phyloP scores from a whole-genome alignment of 2,113 vertebrate species.

The Chamaea fasciata region DNA sequence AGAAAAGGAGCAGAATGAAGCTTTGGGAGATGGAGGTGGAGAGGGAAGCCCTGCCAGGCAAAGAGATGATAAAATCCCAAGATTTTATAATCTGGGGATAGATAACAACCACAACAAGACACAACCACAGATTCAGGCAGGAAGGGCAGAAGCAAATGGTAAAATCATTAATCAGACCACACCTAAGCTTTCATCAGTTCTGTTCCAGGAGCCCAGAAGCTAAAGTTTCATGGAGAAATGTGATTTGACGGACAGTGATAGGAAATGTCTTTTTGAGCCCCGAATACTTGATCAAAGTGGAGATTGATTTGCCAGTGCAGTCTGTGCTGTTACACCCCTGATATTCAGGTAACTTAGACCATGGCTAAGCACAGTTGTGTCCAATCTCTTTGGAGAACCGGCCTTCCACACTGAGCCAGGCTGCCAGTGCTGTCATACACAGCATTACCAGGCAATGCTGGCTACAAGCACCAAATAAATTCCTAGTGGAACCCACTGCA shows the following conservation, averaged over 20 bases:
- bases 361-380: neutral
- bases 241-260: neutral
- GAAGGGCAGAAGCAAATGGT: neutral
- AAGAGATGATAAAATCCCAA: neutral
- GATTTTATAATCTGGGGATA: neutral
- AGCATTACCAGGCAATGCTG: neutral
- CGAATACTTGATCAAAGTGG: neutral
- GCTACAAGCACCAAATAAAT: too few relatives aligned
- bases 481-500: neutral
- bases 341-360: neutral
- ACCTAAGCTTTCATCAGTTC: neutral
- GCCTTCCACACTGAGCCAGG: accelerated
- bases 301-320: neutral
- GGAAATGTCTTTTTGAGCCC: neutral
- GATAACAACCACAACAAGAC: neutral
- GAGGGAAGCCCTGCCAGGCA: neutral
- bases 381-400: neutral
- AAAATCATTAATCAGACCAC: neutral
- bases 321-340: neutral
- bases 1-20: neutral
- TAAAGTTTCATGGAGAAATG: neutral
- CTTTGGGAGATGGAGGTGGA: neutral
- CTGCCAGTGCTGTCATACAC: neutral
- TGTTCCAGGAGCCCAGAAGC: neutral
- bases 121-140: neutral